Evolutionary conservation across 2,113 vertebrate species (phyloP), one percentile per base, ranked within the genome.

Genomic region (Pleuronectes platessa): DNA sequence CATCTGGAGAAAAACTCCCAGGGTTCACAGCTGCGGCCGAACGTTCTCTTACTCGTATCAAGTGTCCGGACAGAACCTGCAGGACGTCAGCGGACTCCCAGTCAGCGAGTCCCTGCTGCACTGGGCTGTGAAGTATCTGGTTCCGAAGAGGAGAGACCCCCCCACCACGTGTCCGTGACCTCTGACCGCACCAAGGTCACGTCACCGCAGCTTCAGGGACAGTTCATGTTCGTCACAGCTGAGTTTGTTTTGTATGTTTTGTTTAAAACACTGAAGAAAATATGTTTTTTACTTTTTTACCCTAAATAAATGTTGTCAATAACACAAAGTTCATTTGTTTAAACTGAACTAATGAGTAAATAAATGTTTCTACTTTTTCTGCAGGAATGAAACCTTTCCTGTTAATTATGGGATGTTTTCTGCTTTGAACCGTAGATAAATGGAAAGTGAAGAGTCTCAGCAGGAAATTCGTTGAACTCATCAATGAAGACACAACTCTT

Each of bases 81-180:
- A 70, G 61, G 84, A 90, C 6, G 56, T 91, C 2, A 79, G 85
- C 5, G 56, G 12, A 0, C 82, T 92, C 40, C 55, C 2, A 26
- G 76, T 86, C 0, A 0, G 65, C 0, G 59, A 81, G 0, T 55
- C 76, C 0, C 15, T 78, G 24, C 68, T 90, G 67, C 65, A 59
- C 27, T 93, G 92, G 92, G 89, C 91, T 0, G 67, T 92, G 11
- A 82, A 56, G 49, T 90, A 90, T 37, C 88, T 93, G 0, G 8
- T 13, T 7, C 81, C 84, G 0, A 23, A 63, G 45, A 56, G 59
- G 8, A 14, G 17, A 0, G 67, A 71, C 1, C 15, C 18, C 24
- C 24, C 6, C 47, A 35, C 15, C 13, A 14, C 37, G 20, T 21
- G 18, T 23, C 65, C 4, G 35, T 1, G 2, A 24, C 61, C 62